Conservation (phyloP, 2,888 invertebrate species). For the Tetragonula carbonaria region DNA sequence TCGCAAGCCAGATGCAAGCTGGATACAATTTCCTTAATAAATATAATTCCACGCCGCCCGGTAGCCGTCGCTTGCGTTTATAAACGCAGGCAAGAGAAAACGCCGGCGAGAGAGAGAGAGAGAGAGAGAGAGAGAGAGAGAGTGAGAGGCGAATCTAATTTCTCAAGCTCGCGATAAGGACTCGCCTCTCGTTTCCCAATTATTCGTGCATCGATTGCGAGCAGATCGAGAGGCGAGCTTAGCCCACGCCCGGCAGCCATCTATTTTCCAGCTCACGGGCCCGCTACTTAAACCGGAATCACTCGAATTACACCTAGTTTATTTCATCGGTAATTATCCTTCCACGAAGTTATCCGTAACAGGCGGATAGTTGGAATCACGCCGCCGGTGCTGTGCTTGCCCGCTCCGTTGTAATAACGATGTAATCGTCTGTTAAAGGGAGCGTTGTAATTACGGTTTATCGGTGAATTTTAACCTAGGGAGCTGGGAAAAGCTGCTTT, state of each 20-base stretch:
- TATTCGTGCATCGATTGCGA: conserved; percentile 38
- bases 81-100: not conserved
- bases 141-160: conserved; percentile 19
- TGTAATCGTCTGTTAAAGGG: conserved; percentile 47
- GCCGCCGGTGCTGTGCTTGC: conserved; percentile 8
- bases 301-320: conserved; percentile 32
- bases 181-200: conserved; percentile 36
- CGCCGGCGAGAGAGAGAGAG: too few species aligned
- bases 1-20: not conserved
- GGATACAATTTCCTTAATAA: conserved; percentile 5
- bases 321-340: conserved; percentile 43
- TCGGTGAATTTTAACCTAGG: conserved; percentile 45
- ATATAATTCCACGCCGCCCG: not conserved
- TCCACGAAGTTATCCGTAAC: conserved; percentile 12
- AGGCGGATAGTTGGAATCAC: conserved; percentile 10
- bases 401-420: conserved; percentile 50
- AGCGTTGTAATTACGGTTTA: conserved; percentile 51
- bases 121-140: too few species aligned
- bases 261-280: conserved; percentile 35
- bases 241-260: conserved; percentile 26
- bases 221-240: conserved; percentile 16
- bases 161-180: conserved; percentile 14
- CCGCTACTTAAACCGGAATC: conserved; percentile 30
- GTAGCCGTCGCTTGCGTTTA: not conserved
- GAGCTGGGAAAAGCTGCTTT: conserved; percentile 26